A percentile compares a stretch with the other conserved stretches of the same genome.
Evolutionary conservation across 1,140 invertebrate species (phyloP).

Genomic region (Nephotettix cincticeps): DNA sequence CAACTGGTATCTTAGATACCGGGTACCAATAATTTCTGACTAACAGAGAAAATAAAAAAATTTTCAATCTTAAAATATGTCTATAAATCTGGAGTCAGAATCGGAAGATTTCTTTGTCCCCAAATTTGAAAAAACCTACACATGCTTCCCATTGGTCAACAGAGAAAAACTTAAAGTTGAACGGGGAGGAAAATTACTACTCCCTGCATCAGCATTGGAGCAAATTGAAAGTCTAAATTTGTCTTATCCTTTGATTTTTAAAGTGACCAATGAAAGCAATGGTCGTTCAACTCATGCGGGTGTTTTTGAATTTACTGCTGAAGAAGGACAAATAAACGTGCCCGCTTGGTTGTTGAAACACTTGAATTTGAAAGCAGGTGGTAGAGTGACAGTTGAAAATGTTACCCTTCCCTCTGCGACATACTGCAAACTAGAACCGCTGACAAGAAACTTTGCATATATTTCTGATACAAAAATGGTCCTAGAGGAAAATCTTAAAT

Average conservation of each 20-base stretch:
- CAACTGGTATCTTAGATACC: too few species aligned
- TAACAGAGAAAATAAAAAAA: too few species aligned
- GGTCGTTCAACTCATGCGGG: background rate
- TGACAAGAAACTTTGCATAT: background rate
- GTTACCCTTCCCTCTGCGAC: background rate
- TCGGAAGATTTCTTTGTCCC: background rate
- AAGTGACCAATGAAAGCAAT: background rate
- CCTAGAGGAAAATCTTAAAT: slow-evolving; percentile 2
- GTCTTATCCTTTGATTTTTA: background rate
- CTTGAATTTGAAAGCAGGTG: background rate
- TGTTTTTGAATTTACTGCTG: slow-evolving; percentile 13
- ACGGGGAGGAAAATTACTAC: slow-evolving; percentile 12
- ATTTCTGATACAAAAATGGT: background rate
- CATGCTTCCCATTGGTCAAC: background rate
- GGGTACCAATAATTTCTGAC: too few species aligned
- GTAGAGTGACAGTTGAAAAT: background rate
- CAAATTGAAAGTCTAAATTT: background rate
- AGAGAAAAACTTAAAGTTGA: background rate
- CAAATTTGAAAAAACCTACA: background rate
- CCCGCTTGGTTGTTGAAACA: background rate
- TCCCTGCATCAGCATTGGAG: background rate
- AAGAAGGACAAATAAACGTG: background rate
- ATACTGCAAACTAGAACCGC: background rate
- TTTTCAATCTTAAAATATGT: too few species aligned
- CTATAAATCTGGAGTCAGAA: too few species aligned